Conservation (phyloP, 2,888 invertebrate species). For the Megaustenia siamemsis region DNA sequence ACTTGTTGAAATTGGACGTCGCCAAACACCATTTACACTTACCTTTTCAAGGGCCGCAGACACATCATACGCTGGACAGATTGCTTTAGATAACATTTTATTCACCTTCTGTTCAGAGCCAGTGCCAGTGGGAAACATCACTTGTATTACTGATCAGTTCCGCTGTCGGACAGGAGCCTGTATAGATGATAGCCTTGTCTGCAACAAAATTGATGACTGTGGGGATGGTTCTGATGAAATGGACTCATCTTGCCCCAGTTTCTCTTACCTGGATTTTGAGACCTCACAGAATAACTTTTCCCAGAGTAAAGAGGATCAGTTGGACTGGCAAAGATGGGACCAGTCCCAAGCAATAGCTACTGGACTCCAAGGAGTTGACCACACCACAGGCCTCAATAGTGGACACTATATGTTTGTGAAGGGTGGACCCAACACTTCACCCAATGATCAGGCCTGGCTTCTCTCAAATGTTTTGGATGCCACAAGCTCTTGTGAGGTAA, state of each 20-base stretch:
- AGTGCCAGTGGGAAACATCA: conserved; percentile 52
- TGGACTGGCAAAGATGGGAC: conserved; percentile 48
- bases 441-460: conserved; percentile 38
- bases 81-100: conserved; percentile 75
- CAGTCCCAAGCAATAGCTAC: neutral
- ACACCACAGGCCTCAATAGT: conserved; percentile 71
- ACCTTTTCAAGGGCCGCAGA: conserved; percentile 60
- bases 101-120: conserved; percentile 67
- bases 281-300: conserved; percentile 25
- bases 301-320: conserved; percentile 33
- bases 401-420: conserved; percentile 68
- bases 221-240: conserved; percentile 74
- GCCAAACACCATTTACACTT: conserved; percentile 64
- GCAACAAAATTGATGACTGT: conserved; percentile 75
- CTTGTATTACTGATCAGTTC: neutral
- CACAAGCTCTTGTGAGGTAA: conserved; percentile 4
- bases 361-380: conserved; percentile 63
- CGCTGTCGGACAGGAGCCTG: conserved; percentile 72
- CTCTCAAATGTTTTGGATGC: conserved; percentile 32
- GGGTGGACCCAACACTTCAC: conserved; percentile 1
- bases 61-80: conserved; percentile 66
- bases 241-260: conserved; percentile 55
- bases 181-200: conserved; percentile 61
- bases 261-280: conserved; percentile 69
- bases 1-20: conserved; percentile 70